A percentile compares a stretch with the other conserved stretches of the same genome.
These are phyloP conservation scores for Hiodon alosoides DNA, from an alignment of 2,113 vertebrate species.

Conservation along the genomic window DNA sequence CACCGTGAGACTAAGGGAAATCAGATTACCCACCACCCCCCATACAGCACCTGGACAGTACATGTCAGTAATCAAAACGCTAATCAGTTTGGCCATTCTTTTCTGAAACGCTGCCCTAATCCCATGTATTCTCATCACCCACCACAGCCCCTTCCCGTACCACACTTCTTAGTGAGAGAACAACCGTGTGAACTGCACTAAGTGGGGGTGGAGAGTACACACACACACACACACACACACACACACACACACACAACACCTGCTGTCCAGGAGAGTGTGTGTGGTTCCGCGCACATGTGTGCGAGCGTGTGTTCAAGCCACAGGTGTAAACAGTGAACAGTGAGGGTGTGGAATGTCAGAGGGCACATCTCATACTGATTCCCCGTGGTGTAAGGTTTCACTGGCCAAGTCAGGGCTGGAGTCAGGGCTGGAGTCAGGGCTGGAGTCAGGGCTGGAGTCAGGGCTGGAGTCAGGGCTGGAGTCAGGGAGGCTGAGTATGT, in stretches of 20 bases:
- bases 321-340: slow-evolving; percentile 15
- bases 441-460: slow-evolving; percentile 12
- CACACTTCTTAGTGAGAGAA: background rate
- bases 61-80: background rate
- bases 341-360: background rate
- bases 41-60: background rate
- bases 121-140: too few relatives aligned
- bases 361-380: slow-evolving; percentile 3
- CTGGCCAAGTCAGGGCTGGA: slow-evolving; percentile 22
- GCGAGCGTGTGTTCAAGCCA: background rate
- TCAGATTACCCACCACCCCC: background rate
- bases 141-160: too few relatives aligned
- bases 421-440: slow-evolving; percentile 15
- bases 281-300: background rate
- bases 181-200: too few relatives aligned
- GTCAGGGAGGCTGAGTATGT: slow-evolving; percentile 37
- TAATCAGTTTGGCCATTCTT: slow-evolving; percentile 20
- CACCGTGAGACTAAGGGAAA: slow-evolving; percentile 8
- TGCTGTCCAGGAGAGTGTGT: background rate
- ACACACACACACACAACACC: background rate
- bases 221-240: too few relatives aligned
- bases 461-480: slow-evolving; percentile 15
- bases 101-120: background rate
- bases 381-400: slow-evolving; percentile 13
- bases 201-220: too few relatives aligned